Conservation (phyloP, 2,113 vertebrate species). For the Bubo blakistoni region DNA sequence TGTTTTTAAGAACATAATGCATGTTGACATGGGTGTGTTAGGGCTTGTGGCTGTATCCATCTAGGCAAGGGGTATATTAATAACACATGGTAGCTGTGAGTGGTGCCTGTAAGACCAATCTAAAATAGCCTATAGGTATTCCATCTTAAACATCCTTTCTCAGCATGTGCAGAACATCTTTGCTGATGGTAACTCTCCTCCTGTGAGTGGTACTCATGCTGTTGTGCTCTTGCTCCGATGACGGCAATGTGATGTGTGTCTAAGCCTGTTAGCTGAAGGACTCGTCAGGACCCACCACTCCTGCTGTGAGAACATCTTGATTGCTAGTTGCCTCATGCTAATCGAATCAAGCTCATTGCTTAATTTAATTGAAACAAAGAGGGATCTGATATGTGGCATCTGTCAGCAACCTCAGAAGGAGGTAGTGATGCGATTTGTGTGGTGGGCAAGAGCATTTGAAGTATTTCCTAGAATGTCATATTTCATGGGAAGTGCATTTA, state of each 20-base stretch:
- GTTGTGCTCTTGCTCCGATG: background rate
- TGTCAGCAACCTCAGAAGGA: constrained; percentile 1
- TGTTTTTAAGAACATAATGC: background rate
- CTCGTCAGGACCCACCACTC: background rate
- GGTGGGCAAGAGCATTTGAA: background rate
- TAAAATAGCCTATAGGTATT: background rate
- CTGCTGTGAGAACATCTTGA: background rate
- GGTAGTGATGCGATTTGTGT: background rate
- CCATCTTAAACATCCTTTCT: background rate
- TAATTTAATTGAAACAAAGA: constrained; percentile 11
- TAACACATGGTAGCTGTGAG: background rate
- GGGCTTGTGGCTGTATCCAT: background rate
- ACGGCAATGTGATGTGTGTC: background rate
- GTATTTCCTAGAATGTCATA: background rate
- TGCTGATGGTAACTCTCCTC: background rate
- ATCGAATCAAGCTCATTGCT: background rate
- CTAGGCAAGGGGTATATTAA: background rate
- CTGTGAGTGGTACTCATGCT: background rate
- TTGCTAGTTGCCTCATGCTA: background rate
- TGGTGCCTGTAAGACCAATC: background rate
- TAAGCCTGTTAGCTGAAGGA: background rate
- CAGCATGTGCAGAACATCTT: background rate
- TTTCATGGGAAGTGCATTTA: background rate
- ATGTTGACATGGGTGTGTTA: constrained; percentile 11
- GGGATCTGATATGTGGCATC: background rate